Base-by-base conservation (phyloP, 2,797 vertebrate genomes). In the Anableps anableps region DNA sequence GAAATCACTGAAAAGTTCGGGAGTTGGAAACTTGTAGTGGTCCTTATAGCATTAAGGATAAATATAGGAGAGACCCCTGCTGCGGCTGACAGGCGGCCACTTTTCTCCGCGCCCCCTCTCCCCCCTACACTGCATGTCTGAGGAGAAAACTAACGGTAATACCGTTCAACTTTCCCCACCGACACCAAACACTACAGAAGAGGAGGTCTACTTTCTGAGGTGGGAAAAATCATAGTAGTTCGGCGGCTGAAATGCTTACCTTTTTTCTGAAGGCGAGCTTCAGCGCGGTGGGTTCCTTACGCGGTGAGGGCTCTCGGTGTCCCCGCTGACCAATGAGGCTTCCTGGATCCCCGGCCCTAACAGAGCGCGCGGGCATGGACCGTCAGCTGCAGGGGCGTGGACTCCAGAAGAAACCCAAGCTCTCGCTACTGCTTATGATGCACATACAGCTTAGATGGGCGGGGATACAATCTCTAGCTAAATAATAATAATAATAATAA, bases 351-450 rank as follows among this genome's bases (percentile, higher is more conserved):
- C 48, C 70, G 26, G 70, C 19, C 81, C 38, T 6, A 43, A 19
- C 41, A n/a, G 82, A 83, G 21, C 84, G 6, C 72, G 86, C 73
- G 79, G 80, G 80, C 86, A 77, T 82, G 5, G 14, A 66, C 74
- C 48, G 82, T 73, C 74, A 78, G 85, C 75, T 74, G 55, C 75
- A 77, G 85, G 91, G 93, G 93, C 90, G 93, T 87, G 89, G 88
- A 83, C 89, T 78, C 9, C 4, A n/a, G 68, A 29, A n/a, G 80
- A 73, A 74, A 48, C 68, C 77, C 75, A 2, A 31, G 53, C 55
- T 36, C 21, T 38, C 47, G 74, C 55, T 2, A 19, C 70, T 45
- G 76, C 53, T 43, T 62, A 60, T 34, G 80, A 72, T 80, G 45
- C 50, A 17, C 34, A 6, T 1, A 21, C n/a, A 3, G 10, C 43